Percentiles rank a stretch among this genome's conserved stretches.
Conservation (phyloP, 1,140 invertebrate species). For the Anoplophora glabripennis region DNA sequence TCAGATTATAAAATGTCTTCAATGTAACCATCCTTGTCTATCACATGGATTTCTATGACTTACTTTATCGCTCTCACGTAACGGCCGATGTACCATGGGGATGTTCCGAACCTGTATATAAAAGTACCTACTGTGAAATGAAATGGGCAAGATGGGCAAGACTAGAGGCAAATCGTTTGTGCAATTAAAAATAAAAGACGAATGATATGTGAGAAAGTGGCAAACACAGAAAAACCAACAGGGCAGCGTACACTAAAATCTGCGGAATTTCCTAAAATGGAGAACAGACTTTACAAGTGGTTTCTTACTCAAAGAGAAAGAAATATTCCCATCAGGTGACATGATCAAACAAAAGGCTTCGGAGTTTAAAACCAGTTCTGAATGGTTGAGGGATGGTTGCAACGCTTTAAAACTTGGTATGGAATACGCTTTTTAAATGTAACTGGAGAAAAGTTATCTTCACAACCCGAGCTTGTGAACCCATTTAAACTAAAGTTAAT, state of each 20-base stretch:
- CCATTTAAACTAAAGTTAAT: conserved; percentile 29
- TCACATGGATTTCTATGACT: too few relatives aligned
- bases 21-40: too few relatives aligned
- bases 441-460: conserved; percentile 30
- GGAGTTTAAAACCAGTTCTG: too few relatives aligned
- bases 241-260: conserved; percentile 9
- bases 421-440: conserved; percentile 29
- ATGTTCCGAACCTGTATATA: background rate
- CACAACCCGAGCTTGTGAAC: conserved; percentile 24
- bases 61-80: too few relatives aligned
- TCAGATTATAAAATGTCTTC: too few relatives aligned
- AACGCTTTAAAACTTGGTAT: conserved; percentile 23
- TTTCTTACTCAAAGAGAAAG: conserved; percentile 8
- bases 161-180: conserved; percentile 10
- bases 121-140: background rate
- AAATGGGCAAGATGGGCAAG: background rate
- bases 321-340: conserved; percentile 3
- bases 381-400: conserved; percentile 27
- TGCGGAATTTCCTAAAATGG: conserved; percentile 2
- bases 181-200: conserved; percentile 9
- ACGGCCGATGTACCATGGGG: too few relatives aligned
- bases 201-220: background rate
- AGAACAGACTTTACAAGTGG: conserved; percentile 9
- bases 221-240: background rate
- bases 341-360: too few relatives aligned